Evolutionary conservation across 2,113 vertebrate species (phyloP), one percentile per base, ranked within the genome.

Genomic region (Gorsachius goisagi): DNA sequence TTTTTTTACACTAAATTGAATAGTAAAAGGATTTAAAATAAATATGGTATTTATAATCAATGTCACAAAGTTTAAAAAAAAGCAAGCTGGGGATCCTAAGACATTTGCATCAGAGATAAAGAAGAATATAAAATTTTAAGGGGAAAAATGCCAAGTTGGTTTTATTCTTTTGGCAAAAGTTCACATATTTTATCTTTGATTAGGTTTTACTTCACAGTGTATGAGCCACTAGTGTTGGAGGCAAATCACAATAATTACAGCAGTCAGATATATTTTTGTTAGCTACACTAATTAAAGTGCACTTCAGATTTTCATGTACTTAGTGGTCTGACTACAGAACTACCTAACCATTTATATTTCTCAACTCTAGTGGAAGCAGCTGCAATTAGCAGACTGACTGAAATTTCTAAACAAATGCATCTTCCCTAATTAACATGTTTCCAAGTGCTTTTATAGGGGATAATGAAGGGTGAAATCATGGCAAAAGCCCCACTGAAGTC

Each of bases 381-480:
- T 94, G 77, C 87, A 94, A 72, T 78, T 89, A 96, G 62, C 56
- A 89, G 53, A 71, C 44, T 59, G 52, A 59, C 75, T 87, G 47
- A 87, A 95, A 83, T 62, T 85, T 90, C 55, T 89, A 39, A 91
- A 72, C 32, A 80, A 88, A 66, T 50, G 8, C 23, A 41, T 91
- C 66, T 92, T 81, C 44, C 35, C 74, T 82, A 88, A 94, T 94
- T 92, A 94, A 78, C 53, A 19, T 69, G 18, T 83, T 94, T 89
- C 66, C 35, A 88, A 79, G 69, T 88, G 85, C 82, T 94, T 83
- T 75, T 58, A 11, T n/a, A 69, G 13, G 26, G 47, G 17, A 94
- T 87, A 89, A 78, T 45, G 71, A 87, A 64, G 35, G 74, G 17
- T 78, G 83, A 85, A 92, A 91, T 94, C 11, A 15, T n/a, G 73